Conservation (phyloP, 2,888 invertebrate genomes). For the Mechanitis mazaeus region DNA sequence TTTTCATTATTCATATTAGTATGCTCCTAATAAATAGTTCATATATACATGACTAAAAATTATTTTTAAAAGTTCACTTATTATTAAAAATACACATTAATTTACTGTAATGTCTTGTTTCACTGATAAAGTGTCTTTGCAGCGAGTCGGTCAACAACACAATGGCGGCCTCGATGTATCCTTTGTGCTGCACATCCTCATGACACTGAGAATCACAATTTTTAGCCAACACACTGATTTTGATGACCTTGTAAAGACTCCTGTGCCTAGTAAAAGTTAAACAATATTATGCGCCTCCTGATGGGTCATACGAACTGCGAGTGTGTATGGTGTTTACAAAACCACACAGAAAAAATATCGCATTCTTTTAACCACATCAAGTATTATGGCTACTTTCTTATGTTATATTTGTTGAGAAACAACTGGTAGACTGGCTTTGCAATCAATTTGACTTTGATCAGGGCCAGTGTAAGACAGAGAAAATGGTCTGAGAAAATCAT, state of each 20-base stretch:
- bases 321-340: conserved; percentile 53
- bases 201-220: too few relatives aligned
- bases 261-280: conserved; percentile 63
- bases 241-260: conserved; percentile 42
- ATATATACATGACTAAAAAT: not conserved
- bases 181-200: not conserved
- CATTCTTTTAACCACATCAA: conserved; percentile 57
- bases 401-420: conserved; percentile 74
- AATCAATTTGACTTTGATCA: conserved; percentile 88
- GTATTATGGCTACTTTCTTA: conserved; percentile 48
- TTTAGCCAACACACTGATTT: conserved; percentile 12
- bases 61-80: conserved; percentile 4
- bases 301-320: conserved; percentile 36
- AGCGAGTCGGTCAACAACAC: not conserved
- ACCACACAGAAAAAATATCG: conserved; percentile 58
- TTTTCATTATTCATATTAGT: not conserved
- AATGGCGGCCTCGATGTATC: not conserved
- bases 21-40: conserved; percentile 1
- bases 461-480: conserved; percentile 83
- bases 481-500: conserved; percentile 91
- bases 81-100: conserved; percentile 2
- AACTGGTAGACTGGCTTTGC: conserved; percentile 86
- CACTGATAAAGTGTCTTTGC: conserved; percentile 1
- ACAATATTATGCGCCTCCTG: conserved; percentile 36
- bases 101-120: not conserved